Conservation (phyloP, 2,113 vertebrate genomes). For the Laticauda laticaudata region DNA sequence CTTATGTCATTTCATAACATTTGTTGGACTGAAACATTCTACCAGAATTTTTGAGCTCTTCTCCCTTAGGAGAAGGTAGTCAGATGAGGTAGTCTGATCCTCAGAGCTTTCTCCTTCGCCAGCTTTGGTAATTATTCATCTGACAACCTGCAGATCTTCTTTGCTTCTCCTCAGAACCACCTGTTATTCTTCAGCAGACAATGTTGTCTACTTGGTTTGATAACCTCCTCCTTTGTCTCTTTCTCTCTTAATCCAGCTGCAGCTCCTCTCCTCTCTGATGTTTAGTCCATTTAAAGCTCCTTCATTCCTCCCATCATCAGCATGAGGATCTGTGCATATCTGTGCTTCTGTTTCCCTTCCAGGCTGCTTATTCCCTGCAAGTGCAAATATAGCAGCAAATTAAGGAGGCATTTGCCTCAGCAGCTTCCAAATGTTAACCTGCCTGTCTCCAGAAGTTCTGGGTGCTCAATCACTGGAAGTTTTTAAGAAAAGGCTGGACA, state of each 20-base stretch:
- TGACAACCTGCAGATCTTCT: not conserved
- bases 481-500: too few relatives aligned
- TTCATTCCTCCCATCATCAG: not conserved
- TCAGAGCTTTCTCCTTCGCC: not conserved
- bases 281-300: not conserved
- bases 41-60: not conserved
- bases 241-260: not conserved
- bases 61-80: not conserved
- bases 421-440: not conserved
- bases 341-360: not conserved
- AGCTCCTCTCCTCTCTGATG: not conserved
- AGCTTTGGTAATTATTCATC: not conserved
- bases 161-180: not conserved
- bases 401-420: not conserved
- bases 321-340: not conserved
- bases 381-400: not conserved
- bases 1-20: not conserved
- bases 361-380: not conserved
- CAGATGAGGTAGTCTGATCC: not conserved
- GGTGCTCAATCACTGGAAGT: too few relatives aligned
- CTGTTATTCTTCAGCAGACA: not conserved
- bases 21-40: not conserved
- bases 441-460: too few relatives aligned
- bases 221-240: not conserved
- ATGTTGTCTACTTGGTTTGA: not conserved